Base-by-base conservation (phyloP, 2,888 invertebrate species). In the Scotopteryx bipunctaria region DNA sequence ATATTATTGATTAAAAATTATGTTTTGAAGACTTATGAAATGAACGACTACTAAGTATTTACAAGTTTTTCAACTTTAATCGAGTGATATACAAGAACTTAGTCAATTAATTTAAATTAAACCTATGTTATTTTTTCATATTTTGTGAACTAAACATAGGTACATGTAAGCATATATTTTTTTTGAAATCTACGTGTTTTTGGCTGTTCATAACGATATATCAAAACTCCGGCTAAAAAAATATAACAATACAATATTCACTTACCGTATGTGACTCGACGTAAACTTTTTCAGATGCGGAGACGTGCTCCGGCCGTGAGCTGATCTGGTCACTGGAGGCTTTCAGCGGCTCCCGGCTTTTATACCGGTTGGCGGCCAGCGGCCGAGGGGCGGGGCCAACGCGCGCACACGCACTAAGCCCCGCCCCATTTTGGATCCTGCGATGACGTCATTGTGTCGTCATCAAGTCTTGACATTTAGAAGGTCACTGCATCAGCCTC, bases 341-440 rank as follows among this genome's bases (percentile, higher is more conserved):
- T 37, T 68, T 57, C 73, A 27, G 64, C 64, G 59, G 46, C 56
- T 54, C 57, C 55, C 57, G 67, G 66, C 76, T 88, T 89, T 73
- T 88, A 88, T 87, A 88, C 62, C 21, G 47, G 63, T 58, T 49
- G 64, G 55, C 35, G 50, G 64, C 23, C 49, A 61, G 68, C 71
- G 72, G 71, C 61, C 63, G 58, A 53, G 67, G 61, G 89, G 87
- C 75, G 88, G 87, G 62, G 81, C 42, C 35, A 33, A 38, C 23
- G 25, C 65, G 75, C 76, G 78, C 80, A 76, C 64, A 75, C 55
- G 43, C 15, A 45, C 35, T 32, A 63, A 59, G 51, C 79, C 57
- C 86, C 88, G 65, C 89, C 88, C 72, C 64, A 72, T 82, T 83
- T 84, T 76, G 75, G 74, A 69, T 78, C 67, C 68, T 69, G 23